phyloP scores from a whole-genome alignment of 2,113 vertebrate genomes.

The Cavia aperea region DNA sequence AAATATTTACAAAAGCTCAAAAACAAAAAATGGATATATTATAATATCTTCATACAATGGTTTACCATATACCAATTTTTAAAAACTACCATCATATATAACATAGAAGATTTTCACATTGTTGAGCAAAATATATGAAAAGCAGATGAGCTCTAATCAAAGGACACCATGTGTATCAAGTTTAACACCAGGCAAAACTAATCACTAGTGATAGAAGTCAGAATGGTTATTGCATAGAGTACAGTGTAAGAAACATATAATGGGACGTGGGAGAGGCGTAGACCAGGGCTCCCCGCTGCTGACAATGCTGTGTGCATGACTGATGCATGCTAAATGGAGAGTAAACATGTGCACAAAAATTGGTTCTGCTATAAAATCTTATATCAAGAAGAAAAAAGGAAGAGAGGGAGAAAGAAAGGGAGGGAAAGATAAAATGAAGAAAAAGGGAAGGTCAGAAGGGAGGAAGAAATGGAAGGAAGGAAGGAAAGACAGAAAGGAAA shows the following conservation, averaged over 20 bases:
- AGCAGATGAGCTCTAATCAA: neutral
- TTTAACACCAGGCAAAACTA: neutral
- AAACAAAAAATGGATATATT: neutral
- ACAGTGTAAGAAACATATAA: neutral
- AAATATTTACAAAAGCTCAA: neutral
- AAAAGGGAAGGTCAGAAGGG: rapidly evolving
- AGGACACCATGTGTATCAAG: neutral
- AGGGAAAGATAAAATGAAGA: too few relatives aligned
- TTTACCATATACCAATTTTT: neutral
- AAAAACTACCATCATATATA: neutral
- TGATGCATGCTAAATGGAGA: neutral
- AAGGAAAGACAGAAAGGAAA: rapidly evolving
- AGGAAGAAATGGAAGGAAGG: too few relatives aligned
- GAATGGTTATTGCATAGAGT: neutral
- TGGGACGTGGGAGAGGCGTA: neutral
- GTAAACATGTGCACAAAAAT: neutral
- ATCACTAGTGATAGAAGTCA: neutral
- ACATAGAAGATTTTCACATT: neutral
- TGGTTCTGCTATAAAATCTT: neutral
- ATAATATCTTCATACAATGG: neutral
- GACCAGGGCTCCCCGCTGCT: neutral
- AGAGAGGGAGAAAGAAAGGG: too few relatives aligned
- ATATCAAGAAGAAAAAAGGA: neutral
- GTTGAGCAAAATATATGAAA: neutral
- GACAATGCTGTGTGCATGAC: neutral